phyloP scores from a whole-genome alignment of 2,888 invertebrate species.

The Xestia xanthographa region DNA sequence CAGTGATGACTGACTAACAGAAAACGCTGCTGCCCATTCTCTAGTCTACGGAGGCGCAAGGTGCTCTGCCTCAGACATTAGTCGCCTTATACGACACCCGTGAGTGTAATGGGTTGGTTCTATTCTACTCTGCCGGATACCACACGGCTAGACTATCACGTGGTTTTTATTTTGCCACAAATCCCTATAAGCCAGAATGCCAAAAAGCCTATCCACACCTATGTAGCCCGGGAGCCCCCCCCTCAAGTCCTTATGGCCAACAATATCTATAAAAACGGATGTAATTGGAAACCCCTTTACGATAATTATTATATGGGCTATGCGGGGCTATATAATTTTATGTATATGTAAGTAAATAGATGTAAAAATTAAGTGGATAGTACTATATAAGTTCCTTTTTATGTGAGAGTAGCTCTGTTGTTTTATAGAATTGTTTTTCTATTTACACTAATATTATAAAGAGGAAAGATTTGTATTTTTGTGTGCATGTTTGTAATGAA shows the following conservation, averaged over 20 bases:
- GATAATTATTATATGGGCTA: conserved; percentile 36
- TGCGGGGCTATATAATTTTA: conserved; percentile 46
- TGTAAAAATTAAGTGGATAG: conserved; percentile 22
- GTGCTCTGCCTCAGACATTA: no score
- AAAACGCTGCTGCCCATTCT: no score
- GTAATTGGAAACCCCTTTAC: conserved; percentile 42
- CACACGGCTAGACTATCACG: background rate
- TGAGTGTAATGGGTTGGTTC: no score
- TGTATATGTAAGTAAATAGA: conserved; percentile 11
- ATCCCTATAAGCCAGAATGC: background rate
- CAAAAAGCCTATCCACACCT: background rate
- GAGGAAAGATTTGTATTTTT: no score
- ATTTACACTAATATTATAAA: no score
- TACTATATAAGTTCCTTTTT: conserved; percentile 8
- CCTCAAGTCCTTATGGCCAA: conserved; percentile 5
- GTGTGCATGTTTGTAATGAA: no score
- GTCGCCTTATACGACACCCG: no score
- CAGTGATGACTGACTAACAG: no score
- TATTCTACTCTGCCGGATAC: no score
- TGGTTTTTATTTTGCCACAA: background rate
- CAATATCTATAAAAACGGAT: conserved; percentile 50
- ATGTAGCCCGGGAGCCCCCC: background rate
- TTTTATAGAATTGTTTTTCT: background rate
- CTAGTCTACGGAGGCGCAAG: no score
- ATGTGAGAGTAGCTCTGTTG: background rate